phyloP scores from a whole-genome alignment of 2,113 vertebrate species.

The Trogon surrucura region DNA sequence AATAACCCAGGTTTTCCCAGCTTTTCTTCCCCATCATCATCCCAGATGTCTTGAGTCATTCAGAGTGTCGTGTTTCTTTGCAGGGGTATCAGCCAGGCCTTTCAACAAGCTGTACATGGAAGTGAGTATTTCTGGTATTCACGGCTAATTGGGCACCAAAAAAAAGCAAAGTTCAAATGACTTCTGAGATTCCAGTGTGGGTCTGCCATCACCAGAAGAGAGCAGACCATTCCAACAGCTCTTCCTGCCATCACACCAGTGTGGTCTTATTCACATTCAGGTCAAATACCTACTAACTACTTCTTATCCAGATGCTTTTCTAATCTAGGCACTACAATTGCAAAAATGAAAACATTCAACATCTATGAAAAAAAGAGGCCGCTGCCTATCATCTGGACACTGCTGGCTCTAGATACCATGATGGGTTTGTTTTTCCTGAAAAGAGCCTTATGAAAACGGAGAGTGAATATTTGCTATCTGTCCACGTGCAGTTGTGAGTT shows the following conservation, averaged over 20 bases:
- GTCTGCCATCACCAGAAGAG: background rate
- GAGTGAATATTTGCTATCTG: background rate
- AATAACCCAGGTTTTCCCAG: background rate
- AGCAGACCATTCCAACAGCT: background rate
- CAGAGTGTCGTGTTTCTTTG: background rate
- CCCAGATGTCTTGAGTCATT: background rate
- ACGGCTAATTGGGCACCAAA: background rate
- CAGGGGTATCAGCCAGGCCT: background rate
- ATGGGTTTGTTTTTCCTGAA: background rate
- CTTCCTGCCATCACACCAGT: background rate
- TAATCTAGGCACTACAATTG: background rate
- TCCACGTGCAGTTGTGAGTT: background rate
- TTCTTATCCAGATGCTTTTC: background rate
- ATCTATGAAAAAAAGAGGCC: background rate
- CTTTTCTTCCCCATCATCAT: too few species aligned
- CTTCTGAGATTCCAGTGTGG: background rate
- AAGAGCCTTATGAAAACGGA: background rate
- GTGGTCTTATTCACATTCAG: background rate
- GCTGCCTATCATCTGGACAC: background rate
- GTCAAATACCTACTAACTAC: background rate
- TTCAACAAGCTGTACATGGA: fast-evolving
- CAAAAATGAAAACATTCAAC: background rate
- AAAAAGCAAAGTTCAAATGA: background rate
- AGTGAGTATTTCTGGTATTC: background rate
- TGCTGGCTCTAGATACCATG: background rate